Conservation (phyloP, 2,888 invertebrate genomes). For the Ferrisia virgata region DNA sequence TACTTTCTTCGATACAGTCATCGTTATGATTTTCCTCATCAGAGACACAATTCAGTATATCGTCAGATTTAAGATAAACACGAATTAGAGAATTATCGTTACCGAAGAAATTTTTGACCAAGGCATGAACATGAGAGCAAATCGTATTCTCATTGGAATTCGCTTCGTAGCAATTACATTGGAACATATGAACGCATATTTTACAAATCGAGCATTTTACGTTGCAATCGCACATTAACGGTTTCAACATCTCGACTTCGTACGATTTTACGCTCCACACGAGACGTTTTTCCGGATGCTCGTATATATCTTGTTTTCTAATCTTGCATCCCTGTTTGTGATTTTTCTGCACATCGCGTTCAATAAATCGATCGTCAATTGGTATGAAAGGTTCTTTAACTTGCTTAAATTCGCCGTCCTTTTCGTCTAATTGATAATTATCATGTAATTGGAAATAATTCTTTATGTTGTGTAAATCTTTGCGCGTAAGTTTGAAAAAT, state of each 20-base stretch:
- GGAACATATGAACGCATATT: constrained; percentile 27
- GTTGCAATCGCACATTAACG: constrained; percentile 1
- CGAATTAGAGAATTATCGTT: not conserved
- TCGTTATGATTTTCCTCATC: not conserved
- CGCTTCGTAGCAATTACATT: not conserved
- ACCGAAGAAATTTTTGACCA: not conserved
- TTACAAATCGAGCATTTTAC: constrained; percentile 1
- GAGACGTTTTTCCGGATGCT: not conserved
- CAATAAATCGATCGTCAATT: not conserved
- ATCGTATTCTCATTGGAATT: constrained; percentile 1
- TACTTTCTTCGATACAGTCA: not conserved
- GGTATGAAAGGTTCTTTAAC: not conserved
- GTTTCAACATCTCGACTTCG: not conserved
- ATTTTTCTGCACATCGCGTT: not conserved
- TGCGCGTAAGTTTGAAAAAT: not conserved
- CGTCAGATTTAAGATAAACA: not conserved
- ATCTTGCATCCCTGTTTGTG: not conserved
- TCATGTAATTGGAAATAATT: not conserved
- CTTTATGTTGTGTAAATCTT: not conserved
- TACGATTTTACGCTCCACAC: not conserved
- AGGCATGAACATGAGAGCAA: constrained; percentile 14
- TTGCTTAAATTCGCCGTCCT: not conserved
- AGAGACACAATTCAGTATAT: not conserved
- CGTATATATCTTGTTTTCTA: not conserved
- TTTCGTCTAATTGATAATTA: constrained; percentile 2